Conservation (phyloP, 2,797 vertebrate species). For the Mycteria americana region DNA sequence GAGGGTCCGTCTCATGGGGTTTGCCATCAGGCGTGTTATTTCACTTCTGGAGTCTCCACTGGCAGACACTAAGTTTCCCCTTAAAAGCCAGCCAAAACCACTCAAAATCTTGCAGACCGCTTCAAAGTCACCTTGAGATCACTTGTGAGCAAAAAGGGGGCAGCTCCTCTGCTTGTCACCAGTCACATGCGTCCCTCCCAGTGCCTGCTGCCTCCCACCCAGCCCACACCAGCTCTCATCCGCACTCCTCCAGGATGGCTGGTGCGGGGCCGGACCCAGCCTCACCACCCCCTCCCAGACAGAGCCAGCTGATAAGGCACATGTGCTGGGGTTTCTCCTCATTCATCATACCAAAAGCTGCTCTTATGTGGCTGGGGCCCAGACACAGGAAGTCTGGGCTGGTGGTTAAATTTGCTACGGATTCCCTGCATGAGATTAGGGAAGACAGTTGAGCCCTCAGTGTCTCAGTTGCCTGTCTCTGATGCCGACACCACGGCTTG, state of each 20-base stretch:
- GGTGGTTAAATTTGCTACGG: background rate
- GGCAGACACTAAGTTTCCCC: background rate
- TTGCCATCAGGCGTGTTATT: background rate
- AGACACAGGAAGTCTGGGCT: background rate
- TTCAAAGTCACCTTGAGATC: slow-evolving; percentile 25
- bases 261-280: accelerated
- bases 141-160: background rate
- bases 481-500: background rate
- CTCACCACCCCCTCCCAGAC: background rate
- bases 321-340: background rate
- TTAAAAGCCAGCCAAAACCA: background rate
- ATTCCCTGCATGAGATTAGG: background rate
- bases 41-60: background rate
- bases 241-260: background rate
- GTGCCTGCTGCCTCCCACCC: background rate
- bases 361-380: background rate
- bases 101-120: background rate
- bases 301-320: background rate
- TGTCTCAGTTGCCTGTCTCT: background rate
- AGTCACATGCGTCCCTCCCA: background rate
- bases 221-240: background rate
- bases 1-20: background rate
- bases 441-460: background rate
- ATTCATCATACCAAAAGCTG: background rate
- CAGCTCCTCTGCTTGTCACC: background rate